phyloP scores from a whole-genome alignment of 2,797 vertebrate genomes.

The Dryobates pubescens region DNA sequence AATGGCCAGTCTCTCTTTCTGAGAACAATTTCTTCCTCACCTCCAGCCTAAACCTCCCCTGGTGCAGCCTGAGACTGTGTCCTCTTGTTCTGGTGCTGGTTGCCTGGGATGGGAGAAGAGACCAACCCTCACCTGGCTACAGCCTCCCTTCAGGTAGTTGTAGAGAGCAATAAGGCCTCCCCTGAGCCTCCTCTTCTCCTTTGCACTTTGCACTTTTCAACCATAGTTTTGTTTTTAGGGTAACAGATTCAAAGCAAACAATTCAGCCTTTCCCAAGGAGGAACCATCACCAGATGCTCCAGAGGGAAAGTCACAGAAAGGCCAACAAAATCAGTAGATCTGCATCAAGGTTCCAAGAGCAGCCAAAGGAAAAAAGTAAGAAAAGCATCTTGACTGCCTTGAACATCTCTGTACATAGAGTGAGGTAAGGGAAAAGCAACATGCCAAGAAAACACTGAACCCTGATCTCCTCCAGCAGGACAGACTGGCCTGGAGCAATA shows the following conservation, averaged over 20 bases:
- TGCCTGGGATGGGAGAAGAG: too few species aligned
- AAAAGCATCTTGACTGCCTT: not conserved
- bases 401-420: not conserved
- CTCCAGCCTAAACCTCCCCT: too few species aligned
- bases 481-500: not conserved
- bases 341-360: not conserved
- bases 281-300: not conserved
- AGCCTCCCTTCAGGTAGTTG: too few species aligned
- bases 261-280: not conserved
- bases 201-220: not conserved
- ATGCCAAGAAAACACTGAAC: not conserved
- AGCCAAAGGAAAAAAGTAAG: not conserved
- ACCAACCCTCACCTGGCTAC: too few species aligned
- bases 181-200: too few species aligned
- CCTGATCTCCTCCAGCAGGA: not conserved
- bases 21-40: too few species aligned
- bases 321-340: not conserved
- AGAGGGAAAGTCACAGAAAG: not conserved
- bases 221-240: fast-evolving
- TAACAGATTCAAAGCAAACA: not conserved
- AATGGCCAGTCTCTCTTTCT: too few species aligned
- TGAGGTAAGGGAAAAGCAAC: not conserved
- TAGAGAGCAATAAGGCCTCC: too few species aligned
- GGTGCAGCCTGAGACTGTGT: too few species aligned
- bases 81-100: too few species aligned